Base-by-base conservation (phyloP, 1,140 invertebrate species). In the Geopemphigus sp. region DNA sequence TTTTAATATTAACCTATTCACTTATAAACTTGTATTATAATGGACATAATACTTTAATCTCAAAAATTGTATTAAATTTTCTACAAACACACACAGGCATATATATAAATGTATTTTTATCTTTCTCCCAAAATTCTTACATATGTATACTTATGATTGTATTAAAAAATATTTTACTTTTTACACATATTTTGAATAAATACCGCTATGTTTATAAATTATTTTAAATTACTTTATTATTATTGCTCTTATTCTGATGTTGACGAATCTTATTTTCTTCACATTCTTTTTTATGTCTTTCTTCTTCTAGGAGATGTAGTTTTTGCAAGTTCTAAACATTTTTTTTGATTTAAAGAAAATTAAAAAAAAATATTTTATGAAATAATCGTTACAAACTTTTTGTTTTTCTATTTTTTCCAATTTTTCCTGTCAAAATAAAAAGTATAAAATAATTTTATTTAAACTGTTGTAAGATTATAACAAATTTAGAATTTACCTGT, bases 391-490 rank as follows among this genome's bases (percentile, higher is more conserved):
- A 78, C 57, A 61, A 24, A 78, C 74, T 24, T 78, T 78, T 78
- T 63, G n/a, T 78, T 61, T n/a, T n/a, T 78, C 74, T 61, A 78
- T 63, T 63, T 78, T 78, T 50, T 61, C 56, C 47, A 78, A 78
- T 78, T 78, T 78, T 50, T 61, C 74, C 74, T 78, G 24, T 17
- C 19, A 78, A 78, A 39, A 24, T 5, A 26, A 61, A 15, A 26
- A 47, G 15, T 29, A 8, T 26, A 76, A 5, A n/a, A 29, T 76
- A n/a, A 56, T 8, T 6, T 14, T 22, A 22, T 32, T 26, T 17
- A 54, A 54, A 32, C 17, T 11, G 24, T 47, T n/a, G n/a, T 59
- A 59, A 17, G 1, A 17, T 1, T 17, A 4, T 47, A 4, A 39
- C n/a, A 39, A 39, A 39, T 39, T 39, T 39, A 39, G 32, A 39